Evolutionary conservation across 1,140 invertebrate genomes (phyloP).

Genomic region (Drosophila pallidifrons): DNA sequence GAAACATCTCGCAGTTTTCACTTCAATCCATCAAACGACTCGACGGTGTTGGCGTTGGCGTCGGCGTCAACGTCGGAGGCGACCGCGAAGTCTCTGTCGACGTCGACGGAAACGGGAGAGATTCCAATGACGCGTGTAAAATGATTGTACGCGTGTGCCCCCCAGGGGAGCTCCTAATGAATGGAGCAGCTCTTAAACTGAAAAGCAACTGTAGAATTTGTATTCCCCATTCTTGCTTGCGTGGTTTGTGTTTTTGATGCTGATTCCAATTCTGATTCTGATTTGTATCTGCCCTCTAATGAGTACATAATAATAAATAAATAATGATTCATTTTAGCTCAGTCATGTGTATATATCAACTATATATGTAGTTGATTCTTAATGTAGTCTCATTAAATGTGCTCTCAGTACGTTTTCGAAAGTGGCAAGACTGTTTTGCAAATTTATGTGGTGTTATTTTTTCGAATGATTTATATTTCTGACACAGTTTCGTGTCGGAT

Average conservation of each 20-base stretch:
- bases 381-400: constrained; percentile 23
- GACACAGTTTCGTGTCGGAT: constrained; percentile 18
- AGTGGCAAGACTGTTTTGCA: constrained; percentile 32
- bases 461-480: constrained; percentile 35
- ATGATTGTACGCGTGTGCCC: constrained; percentile 56
- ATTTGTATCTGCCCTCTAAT: constrained; percentile 17
- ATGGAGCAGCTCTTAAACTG: constrained; percentile 32
- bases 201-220: constrained; percentile 60
- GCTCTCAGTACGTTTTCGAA: constrained; percentile 36
- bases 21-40: constrained; percentile 42
- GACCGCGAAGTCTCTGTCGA: neutral
- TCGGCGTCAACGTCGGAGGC: neutral
- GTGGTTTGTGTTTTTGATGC: neutral
- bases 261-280: constrained; percentile 1
- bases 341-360: too few relatives aligned
- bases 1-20: constrained; percentile 46
- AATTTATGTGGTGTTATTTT: constrained; percentile 33
- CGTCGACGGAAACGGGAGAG: constrained; percentile 9
- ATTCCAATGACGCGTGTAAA: constrained; percentile 48
- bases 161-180: constrained; percentile 64
- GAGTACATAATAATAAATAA: constrained; percentile 22
- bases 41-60: constrained; percentile 1
- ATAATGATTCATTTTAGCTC: constrained; percentile 7
- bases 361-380: constrained; percentile 1
- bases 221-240: constrained; percentile 43